phyloP scores from a whole-genome alignment of 2,113 vertebrate genomes.

The Rhadina sibilatrix region DNA sequence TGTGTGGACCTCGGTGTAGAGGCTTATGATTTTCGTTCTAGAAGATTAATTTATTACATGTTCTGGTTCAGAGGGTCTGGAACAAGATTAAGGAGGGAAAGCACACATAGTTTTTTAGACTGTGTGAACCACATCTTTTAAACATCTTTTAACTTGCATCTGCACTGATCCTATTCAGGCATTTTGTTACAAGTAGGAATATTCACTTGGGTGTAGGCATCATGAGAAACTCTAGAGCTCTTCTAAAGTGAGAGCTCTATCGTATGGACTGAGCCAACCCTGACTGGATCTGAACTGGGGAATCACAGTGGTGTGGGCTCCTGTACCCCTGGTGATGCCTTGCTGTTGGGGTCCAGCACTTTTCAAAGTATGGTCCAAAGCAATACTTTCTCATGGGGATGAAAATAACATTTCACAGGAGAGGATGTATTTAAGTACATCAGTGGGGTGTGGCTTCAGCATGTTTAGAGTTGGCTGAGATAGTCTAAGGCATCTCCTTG shows the following conservation, averaged over 20 bases:
- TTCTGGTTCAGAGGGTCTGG: background rate
- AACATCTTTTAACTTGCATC: background rate
- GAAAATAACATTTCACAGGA: background rate
- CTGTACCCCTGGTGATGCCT: rapidly evolving
- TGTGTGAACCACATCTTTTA: background rate
- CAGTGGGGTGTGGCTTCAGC: background rate
- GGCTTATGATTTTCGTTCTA: background rate
- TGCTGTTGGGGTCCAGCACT: rapidly evolving
- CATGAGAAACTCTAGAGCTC: background rate
- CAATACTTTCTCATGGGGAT: rapidly evolving
- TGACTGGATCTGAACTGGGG: background rate
- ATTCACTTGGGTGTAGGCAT: background rate
- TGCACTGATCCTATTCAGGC: background rate
- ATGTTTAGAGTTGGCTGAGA: background rate
- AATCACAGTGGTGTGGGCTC: rapidly evolving
- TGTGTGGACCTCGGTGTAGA: background rate
- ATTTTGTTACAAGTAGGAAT: background rate
- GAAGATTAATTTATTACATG: background rate
- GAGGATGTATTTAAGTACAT: rapidly evolving
- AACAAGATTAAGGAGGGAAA: slow-evolving; percentile 14
- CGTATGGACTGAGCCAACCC: rapidly evolving
- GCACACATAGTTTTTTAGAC: background rate
- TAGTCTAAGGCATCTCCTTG: background rate
- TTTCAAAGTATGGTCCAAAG: background rate
- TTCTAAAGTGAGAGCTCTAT: background rate